A percentile compares a stretch with the other conserved stretches of the same genome.
These are phyloP conservation scores for Chironomus tepperi DNA, from an alignment of 1,140 invertebrate species.

Conservation along the genomic window DNA sequence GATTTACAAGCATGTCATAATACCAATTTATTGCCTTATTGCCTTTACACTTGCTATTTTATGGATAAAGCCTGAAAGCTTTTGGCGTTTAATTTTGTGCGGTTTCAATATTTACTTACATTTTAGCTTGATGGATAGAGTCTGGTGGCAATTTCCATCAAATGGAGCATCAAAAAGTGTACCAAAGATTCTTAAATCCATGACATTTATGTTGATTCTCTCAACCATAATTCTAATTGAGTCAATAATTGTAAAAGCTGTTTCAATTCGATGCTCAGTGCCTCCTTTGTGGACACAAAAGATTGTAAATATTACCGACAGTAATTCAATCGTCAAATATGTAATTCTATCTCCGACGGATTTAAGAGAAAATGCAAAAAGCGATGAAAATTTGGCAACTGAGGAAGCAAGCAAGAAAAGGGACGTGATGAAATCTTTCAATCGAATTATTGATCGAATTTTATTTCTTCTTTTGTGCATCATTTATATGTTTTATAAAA, in stretches of 20 bases:
- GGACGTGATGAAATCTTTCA: too few species aligned
- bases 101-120: neutral
- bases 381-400: too few species aligned
- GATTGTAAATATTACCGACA: neutral
- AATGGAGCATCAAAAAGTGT: neutral
- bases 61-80: neutral
- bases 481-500: too few species aligned
- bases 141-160: constrained; percentile 5
- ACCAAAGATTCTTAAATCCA: neutral
- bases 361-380: too few species aligned
- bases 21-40: neutral
- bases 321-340: neutral
- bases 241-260: neutral
- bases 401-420: too few species aligned
- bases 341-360: neutral
- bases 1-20: neutral
- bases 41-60: neutral
- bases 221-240: neutral
- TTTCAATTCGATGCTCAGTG: neutral
- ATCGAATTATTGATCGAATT: too few species aligned
- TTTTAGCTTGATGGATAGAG: neutral
- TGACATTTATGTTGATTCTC: neutral
- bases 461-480: too few species aligned
- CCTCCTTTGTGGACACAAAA: neutral
- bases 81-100: neutral